Evolutionary conservation across 2,797 vertebrate genomes (phyloP).

Genomic region (Coranthus polyacanthus): DNA sequence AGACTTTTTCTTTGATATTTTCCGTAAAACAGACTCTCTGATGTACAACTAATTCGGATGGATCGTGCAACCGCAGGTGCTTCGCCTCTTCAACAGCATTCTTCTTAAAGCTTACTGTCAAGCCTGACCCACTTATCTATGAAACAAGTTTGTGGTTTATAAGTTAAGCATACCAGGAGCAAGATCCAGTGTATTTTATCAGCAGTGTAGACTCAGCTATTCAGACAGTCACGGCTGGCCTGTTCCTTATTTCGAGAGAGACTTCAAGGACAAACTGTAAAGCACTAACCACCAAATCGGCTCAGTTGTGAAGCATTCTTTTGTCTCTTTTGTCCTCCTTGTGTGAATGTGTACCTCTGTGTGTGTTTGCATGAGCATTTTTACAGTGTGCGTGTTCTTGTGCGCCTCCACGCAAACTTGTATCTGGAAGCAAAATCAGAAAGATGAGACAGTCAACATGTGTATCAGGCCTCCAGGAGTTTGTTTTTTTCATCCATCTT

Average conservation of each 20-base stretch:
- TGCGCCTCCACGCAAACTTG: not conserved
- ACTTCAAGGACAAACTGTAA: slow-evolving; percentile 67
- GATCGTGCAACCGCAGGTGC: slow-evolving; percentile 22
- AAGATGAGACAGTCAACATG: slow-evolving; percentile 26
- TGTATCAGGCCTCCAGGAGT: slow-evolving; percentile 19
- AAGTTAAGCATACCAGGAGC: slow-evolving; percentile 20
- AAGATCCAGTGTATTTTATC: slow-evolving; percentile 31
- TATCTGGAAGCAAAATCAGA: slow-evolving; percentile 27
- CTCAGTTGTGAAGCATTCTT: slow-evolving; percentile 24
- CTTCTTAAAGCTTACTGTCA: slow-evolving; percentile 1
- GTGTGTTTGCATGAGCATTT: slow-evolving; percentile 7
- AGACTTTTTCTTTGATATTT: not conserved
- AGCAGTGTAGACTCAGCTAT: slow-evolving; percentile 28
- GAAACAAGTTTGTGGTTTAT: slow-evolving; percentile 29
- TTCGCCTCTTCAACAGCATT: slow-evolving; percentile 30
- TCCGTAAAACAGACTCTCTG: not conserved
- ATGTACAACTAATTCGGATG: slow-evolving; percentile 15
- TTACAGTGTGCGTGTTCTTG: not conserved
- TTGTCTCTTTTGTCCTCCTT: slow-evolving; percentile 11
- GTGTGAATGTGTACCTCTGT: not conserved
- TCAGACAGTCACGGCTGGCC: slow-evolving; percentile 52
- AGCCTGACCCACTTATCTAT: slow-evolving; percentile 35
- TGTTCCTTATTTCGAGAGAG: slow-evolving; percentile 40
- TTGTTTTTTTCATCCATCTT: slow-evolving; percentile 31
- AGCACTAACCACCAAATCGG: slow-evolving; percentile 39